A percentile compares a stretch with the other conserved stretches of the same genome.
Evolutionary conservation across 2,797 vertebrate genomes (phyloP).

Genomic region (Streptopelia turtur): DNA sequence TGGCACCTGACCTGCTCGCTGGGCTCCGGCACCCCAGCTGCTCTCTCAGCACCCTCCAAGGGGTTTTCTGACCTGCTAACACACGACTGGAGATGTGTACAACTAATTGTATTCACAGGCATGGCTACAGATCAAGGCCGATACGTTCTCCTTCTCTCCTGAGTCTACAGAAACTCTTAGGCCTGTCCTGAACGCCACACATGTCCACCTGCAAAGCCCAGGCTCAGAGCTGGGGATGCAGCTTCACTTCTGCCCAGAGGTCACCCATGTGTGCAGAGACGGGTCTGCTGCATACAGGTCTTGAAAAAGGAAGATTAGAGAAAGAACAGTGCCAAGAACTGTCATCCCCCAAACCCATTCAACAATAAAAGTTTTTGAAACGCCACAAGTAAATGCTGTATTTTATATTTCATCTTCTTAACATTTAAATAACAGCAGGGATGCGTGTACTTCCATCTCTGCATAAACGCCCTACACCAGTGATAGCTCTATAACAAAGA

Average conservation of each 20-base stretch:
- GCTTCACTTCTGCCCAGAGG: not conserved
- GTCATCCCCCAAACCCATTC: not conserved
- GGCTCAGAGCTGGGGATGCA: not conserved
- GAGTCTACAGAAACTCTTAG: not conserved
- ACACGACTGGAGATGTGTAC: not conserved
- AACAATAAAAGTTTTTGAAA: not conserved
- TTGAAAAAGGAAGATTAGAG: not conserved
- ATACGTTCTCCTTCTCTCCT: not conserved
- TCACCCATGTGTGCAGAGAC: not conserved
- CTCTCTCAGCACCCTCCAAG: not conserved
- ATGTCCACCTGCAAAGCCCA: not conserved
- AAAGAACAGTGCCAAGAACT: not conserved
- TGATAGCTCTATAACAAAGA: not conserved
- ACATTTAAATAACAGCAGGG: not conserved
- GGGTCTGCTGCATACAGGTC: not conserved
- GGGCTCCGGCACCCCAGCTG: fast-evolving
- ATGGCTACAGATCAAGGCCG: not conserved
- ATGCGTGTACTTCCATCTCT: not conserved
- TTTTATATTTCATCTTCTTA: not conserved
- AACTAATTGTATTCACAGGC: not conserved
- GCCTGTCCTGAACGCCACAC: not conserved
- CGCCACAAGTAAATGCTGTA: not conserved
- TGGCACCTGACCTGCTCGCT: not conserved
- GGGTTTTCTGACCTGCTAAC: not conserved
- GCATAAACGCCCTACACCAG: not conserved